Conservation (phyloP, 1,140 invertebrate genomes). For the Contarinia nasturtii region DNA sequence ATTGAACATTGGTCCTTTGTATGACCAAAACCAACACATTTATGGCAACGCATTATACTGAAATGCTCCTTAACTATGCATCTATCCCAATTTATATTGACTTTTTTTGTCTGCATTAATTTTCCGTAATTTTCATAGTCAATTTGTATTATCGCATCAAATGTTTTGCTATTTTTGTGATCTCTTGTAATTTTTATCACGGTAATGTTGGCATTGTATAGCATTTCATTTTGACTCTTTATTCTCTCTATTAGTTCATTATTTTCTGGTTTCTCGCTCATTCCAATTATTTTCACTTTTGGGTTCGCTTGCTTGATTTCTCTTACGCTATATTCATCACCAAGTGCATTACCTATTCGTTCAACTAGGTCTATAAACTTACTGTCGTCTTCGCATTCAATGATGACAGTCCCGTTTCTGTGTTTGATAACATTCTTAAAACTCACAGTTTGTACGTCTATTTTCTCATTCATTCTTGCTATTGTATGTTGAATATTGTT, state of each 20-base stretch:
- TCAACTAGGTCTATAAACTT: no score
- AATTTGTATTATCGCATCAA: neutral
- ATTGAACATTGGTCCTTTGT: slow-evolving; percentile 1
- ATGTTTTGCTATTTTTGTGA: neutral
- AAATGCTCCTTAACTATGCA: neutral
- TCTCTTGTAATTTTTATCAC: neutral
- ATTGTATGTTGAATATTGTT: no score
- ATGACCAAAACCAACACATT: slow-evolving; percentile 1
- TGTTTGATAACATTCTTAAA: no score
- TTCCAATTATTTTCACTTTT: neutral
- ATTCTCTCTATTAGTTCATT: neutral
- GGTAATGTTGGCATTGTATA: no score
- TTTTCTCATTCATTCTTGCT: neutral
- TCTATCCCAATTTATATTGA: neutral
- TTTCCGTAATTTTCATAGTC: neutral
- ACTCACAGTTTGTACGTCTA: neutral
- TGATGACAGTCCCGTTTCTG: no score
- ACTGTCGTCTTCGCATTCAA: no score
- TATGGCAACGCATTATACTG: neutral
- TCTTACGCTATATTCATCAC: neutral
- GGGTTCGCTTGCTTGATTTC: neutral
- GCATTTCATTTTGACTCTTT: neutral
- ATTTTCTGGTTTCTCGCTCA: neutral
- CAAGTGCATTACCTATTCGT: no score
- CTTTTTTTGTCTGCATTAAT: neutral